These are phyloP conservation scores for Heterochromis multidens DNA, from an alignment of 2,113 vertebrate genomes.

Conservation along the genomic window DNA sequence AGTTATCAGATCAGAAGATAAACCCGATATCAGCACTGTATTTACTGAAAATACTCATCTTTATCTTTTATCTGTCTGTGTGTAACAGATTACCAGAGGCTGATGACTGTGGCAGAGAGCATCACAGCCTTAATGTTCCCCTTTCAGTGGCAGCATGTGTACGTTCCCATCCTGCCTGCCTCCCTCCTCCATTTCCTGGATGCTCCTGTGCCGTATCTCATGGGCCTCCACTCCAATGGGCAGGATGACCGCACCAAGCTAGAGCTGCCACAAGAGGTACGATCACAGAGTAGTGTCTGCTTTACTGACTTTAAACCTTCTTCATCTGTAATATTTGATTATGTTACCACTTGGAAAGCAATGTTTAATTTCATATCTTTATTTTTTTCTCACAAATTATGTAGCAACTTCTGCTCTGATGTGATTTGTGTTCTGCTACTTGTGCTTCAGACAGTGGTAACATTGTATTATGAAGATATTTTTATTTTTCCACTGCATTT, in stretches of 20 bases:
- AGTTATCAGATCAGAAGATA: background rate
- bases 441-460: no score
- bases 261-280: constrained; percentile 93
- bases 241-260: constrained; percentile 94
- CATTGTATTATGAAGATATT: background rate
- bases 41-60: background rate
- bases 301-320: background rate
- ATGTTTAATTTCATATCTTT: background rate
- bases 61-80: background rate
- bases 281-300: background rate
- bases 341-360: background rate
- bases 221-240: constrained; percentile 96
- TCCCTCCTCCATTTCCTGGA: constrained; percentile 97
- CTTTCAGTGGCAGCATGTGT: constrained; percentile 97
- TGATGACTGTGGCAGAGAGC: constrained; percentile 96
- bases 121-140: constrained; percentile 96
- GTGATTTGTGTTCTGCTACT: background rate
- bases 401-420: background rate
- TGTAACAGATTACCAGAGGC: constrained; percentile 90
- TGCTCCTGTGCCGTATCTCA: constrained; percentile 96
- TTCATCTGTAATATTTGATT: background rate
- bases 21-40: background rate
- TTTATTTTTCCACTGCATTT: background rate
- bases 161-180: constrained; percentile 96
- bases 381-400: background rate